A percentile compares a stretch with the other conserved stretches of the same genome.
These are phyloP conservation scores for Myopa testacea DNA, from an alignment of 2,888 invertebrate species.

Conservation along the genomic window DNA sequence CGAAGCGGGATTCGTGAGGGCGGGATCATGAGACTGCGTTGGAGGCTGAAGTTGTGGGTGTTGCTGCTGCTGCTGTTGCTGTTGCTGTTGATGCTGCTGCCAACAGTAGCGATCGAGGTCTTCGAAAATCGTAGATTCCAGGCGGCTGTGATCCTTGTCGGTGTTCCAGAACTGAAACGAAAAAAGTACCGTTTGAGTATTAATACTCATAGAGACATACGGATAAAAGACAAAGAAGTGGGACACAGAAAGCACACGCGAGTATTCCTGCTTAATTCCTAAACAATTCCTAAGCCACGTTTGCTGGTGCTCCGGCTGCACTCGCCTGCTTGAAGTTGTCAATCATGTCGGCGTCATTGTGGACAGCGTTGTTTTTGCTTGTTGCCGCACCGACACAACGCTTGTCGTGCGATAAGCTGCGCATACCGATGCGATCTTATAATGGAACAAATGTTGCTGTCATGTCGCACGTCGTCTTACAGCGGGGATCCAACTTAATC, in stretches of 20 bases:
- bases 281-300: neutral
- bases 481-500: slow-evolving; percentile 46
- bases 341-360: slow-evolving; percentile 24
- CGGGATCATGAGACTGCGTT: slow-evolving; percentile 58
- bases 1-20: slow-evolving; percentile 44
- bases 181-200: neutral
- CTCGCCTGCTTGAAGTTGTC: slow-evolving; percentile 1
- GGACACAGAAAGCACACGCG: neutral
- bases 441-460: slow-evolving; percentile 47
- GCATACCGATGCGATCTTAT: slow-evolving; percentile 18
- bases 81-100: slow-evolving; percentile 76
- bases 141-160: slow-evolving; percentile 75
- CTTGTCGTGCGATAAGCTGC: slow-evolving; percentile 12
- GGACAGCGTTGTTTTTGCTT: slow-evolving; percentile 4
- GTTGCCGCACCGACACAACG: slow-evolving; percentile 5
- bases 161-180: slow-evolving; percentile 66
- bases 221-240: no score
- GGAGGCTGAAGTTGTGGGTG: slow-evolving; percentile 67
- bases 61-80: slow-evolving; percentile 67
- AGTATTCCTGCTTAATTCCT: neutral
- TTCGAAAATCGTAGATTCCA: slow-evolving; percentile 82
- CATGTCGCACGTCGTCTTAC: slow-evolving; percentile 50
- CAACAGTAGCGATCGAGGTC: slow-evolving; percentile 88
- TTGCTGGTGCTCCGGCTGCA: neutral
- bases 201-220: neutral